A percentile compares a stretch with the other conserved stretches of the same genome.
phyloP scores from a whole-genome alignment of 2,113 vertebrate genomes.

The Gadus macrocephalus region DNA sequence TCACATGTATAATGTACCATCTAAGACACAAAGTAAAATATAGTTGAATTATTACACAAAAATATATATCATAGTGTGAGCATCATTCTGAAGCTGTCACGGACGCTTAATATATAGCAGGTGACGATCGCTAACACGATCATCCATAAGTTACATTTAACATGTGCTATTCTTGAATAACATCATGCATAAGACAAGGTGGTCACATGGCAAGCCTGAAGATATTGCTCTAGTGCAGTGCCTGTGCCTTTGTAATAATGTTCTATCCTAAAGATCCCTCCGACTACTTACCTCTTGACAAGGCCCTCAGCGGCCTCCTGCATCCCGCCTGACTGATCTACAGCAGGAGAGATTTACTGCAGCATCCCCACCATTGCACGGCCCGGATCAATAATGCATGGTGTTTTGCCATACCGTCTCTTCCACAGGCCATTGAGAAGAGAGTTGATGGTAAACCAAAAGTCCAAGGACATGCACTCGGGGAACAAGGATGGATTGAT shows the following conservation, averaged over 20 bases:
- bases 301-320: conserved; percentile 26
- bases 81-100: too few relatives aligned
- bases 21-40: too few relatives aligned
- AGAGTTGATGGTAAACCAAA: conserved; percentile 19
- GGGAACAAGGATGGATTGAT: conserved; percentile 15
- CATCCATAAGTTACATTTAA: too few relatives aligned
- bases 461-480: conserved; percentile 21
- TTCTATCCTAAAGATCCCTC: conserved; percentile 54
- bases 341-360: conserved; percentile 26
- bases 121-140: too few relatives aligned
- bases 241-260: conserved; percentile 46
- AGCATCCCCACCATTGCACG: conserved; percentile 21
- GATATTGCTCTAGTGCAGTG: conserved; percentile 40
- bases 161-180: too few relatives aligned
- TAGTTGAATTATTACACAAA: too few relatives aligned
- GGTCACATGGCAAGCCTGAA: conserved; percentile 22
- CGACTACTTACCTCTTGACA: conserved; percentile 41
- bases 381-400: conserved; percentile 49
- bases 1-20: too few relatives aligned
- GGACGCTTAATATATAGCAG: too few relatives aligned
- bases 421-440: conserved; percentile 40
- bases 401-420: conserved; percentile 44
- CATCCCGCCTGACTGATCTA: conserved; percentile 44
- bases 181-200: too few relatives aligned
- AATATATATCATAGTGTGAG: too few relatives aligned